Conservation (phyloP, 1,140 invertebrate species). For the Anthonomus grandis region DNA sequence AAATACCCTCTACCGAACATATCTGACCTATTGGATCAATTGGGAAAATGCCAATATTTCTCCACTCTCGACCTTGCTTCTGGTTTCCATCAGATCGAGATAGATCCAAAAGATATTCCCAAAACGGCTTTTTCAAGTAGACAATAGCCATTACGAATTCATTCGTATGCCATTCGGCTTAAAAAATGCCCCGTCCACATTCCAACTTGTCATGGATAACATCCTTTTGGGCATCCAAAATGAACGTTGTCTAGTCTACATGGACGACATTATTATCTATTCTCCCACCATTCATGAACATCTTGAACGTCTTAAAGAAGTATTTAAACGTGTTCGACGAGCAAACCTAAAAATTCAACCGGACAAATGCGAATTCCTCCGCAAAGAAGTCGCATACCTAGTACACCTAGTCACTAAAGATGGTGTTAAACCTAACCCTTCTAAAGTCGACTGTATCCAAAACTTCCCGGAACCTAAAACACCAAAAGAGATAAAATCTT, state of each 20-base stretch:
- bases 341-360: slow-evolving; percentile 28
- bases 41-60: too few relatives aligned
- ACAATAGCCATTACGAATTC: too few relatives aligned
- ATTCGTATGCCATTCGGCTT: slow-evolving; percentile 51
- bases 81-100: too few relatives aligned
- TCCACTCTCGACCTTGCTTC: too few relatives aligned
- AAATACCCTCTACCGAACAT: too few relatives aligned
- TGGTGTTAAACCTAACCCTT: slow-evolving; percentile 34
- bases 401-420: slow-evolving; percentile 33
- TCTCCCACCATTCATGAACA: slow-evolving; percentile 20
- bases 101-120: too few relatives aligned
- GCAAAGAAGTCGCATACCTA: slow-evolving; percentile 37
- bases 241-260: slow-evolving; percentile 19
- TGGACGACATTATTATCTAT: slow-evolving; percentile 29
- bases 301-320: slow-evolving; percentile 7
- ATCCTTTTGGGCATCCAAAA: slow-evolving; percentile 19
- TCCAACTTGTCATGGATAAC: slow-evolving; percentile 39
- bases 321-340: slow-evolving; percentile 22
- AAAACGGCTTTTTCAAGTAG: too few relatives aligned
- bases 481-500: too few relatives aligned
- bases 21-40: too few relatives aligned
- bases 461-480: too few relatives aligned
- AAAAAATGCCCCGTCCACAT: too few relatives aligned
- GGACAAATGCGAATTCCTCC: slow-evolving; percentile 34
- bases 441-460: too few relatives aligned